A percentile compares a stretch with the other conserved stretches of the same genome.
These are phyloP conservation scores for Mastomys coucha DNA, from an alignment of 2,113 vertebrate species.

Conservation along the genomic window DNA sequence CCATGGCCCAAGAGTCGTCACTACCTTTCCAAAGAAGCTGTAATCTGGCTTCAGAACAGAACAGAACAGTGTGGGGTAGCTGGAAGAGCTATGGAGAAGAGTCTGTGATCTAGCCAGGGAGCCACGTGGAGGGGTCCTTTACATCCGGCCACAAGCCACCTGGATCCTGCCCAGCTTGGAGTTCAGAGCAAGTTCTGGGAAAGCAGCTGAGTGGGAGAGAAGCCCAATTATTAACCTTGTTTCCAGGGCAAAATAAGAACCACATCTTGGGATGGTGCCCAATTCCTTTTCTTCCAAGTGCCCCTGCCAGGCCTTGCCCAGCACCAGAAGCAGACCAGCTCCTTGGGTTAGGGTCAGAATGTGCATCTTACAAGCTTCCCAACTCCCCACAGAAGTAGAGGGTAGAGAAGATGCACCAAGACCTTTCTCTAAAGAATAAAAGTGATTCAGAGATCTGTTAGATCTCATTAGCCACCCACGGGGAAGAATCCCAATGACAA, in stretches of 20 bases:
- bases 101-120: neutral
- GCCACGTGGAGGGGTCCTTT: constrained; percentile 16
- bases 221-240: constrained; percentile 48
- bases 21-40: neutral
- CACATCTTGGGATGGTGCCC: neutral
- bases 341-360: neutral
- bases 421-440: neutral
- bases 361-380: neutral
- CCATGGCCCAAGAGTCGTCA: neutral
- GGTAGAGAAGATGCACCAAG: neutral
- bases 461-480: neutral
- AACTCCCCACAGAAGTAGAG: neutral
- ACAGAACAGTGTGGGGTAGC: neutral
- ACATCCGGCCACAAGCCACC: constrained; percentile 46
- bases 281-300: neutral
- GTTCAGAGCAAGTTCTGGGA: constrained; percentile 28
- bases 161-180: neutral
- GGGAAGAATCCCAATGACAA: neutral
- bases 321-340: neutral
- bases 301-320: neutral
- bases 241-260: constrained; percentile 22
- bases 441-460: neutral
- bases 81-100: neutral
- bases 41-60: neutral
- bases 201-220: neutral